Evolutionary conservation across 2,888 invertebrate genomes (phyloP).

Genomic region (Cabera pusaria): DNA sequence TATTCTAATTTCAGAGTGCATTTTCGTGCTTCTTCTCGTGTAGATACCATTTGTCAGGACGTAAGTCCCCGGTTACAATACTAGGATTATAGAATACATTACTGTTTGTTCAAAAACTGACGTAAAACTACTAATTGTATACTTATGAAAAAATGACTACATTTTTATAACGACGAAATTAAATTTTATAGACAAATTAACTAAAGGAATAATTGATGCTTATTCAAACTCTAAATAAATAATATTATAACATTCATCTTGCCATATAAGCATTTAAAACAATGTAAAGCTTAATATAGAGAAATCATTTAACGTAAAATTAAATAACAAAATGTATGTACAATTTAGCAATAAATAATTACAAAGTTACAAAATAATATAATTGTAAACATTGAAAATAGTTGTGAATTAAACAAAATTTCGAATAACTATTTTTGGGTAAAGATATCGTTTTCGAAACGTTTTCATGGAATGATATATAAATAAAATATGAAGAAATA

Average conservation of each 20-base stretch:
- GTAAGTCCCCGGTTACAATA: constrained; percentile 13
- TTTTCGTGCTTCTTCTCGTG: constrained; percentile 14
- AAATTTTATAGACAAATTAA: constrained; percentile 36
- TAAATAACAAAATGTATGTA: constrained; percentile 82
- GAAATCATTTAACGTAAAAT: constrained; percentile 74
- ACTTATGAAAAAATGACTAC: constrained; percentile 76
- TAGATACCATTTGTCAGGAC: no score
- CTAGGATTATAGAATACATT: constrained; percentile 55
- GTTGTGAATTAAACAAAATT: constrained; percentile 45
- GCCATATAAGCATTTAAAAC: constrained; percentile 35
- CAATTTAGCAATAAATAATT: constrained; percentile 80
- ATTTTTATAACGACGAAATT: constrained; percentile 56
- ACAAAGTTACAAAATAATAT: constrained; percentile 56
- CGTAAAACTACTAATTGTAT: constrained; percentile 64
- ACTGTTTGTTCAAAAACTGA: constrained; percentile 59
- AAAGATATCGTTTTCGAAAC: constrained; percentile 45
- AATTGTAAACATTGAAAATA: constrained; percentile 34
- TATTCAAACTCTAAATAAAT: no score
- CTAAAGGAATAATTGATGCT: constrained; percentile 44
- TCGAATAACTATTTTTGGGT: constrained; percentile 41
- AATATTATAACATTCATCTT: no score
- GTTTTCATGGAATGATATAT: constrained; percentile 60
- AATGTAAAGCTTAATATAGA: constrained; percentile 39
- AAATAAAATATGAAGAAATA: constrained; percentile 30
- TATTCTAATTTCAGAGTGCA: constrained; percentile 21